Evolutionary conservation across 2,888 invertebrate species (phyloP).

Genomic region (Hirtodrosophila duncani): DNA sequence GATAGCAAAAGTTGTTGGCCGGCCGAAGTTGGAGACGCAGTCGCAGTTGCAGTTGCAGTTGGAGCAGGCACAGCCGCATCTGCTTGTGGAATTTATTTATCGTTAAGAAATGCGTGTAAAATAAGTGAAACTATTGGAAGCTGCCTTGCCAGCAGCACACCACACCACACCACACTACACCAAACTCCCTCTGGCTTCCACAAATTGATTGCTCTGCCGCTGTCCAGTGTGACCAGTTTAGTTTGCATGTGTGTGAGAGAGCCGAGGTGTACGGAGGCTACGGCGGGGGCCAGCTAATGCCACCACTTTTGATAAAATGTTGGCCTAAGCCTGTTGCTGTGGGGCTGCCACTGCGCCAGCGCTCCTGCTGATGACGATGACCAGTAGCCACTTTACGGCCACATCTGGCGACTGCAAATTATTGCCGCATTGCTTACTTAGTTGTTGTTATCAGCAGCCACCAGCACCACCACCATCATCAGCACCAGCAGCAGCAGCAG

Average conservation of each 20-base stretch:
- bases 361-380: constrained; percentile 63
- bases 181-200: not conserved
- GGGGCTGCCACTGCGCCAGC: constrained; percentile 6
- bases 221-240: constrained; percentile 59
- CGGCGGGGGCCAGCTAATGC: constrained; percentile 52
- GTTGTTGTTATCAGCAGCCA: constrained; percentile 59
- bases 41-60: constrained; percentile 22
- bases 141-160: constrained; percentile 5
- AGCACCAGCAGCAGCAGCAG: constrained; percentile 36
- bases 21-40: constrained; percentile 31
- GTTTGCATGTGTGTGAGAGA: constrained; percentile 18
- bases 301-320: constrained; percentile 70
- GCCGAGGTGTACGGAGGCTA: not conserved
- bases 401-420: constrained; percentile 43
- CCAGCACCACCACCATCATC: too few relatives aligned
- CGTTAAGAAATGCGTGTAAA: constrained; percentile 69
- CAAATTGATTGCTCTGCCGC: constrained; percentile 8
- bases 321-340: constrained; percentile 65
- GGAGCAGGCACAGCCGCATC: constrained; percentile 49
- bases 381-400: constrained; percentile 68
- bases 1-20: constrained; percentile 65
- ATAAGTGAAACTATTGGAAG: constrained; percentile 68
- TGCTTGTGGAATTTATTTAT: constrained; percentile 69
- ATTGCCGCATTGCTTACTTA: constrained; percentile 61
- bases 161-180: constrained; percentile 23